phyloP scores from a whole-genome alignment of 1,140 invertebrate genomes.

The Hyphantria cunea region DNA sequence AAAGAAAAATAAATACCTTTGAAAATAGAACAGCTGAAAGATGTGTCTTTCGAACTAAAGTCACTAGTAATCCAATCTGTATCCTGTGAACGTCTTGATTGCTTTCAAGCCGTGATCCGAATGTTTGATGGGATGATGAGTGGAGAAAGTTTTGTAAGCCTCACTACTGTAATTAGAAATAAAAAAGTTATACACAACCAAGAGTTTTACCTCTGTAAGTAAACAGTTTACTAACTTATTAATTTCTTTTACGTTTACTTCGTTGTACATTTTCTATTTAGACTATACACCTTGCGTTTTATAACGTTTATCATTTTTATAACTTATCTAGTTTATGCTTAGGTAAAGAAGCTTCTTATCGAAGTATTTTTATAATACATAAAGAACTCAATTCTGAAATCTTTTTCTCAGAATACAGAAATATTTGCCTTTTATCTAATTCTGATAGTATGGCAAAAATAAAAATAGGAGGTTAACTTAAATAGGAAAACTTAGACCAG shows the following conservation, averaged over 20 bases:
- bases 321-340: no score
- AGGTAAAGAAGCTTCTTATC: no score
- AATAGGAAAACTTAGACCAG: no score
- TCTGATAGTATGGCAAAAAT: no score
- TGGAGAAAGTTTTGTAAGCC: conserved; percentile 28
- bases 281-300: no score
- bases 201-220: neutral
- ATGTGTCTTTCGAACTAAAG: conserved; percentile 51
- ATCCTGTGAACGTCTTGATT: conserved; percentile 67
- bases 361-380: no score
- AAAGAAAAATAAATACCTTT: neutral
- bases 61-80: conserved; percentile 61
- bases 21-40: conserved; percentile 19
- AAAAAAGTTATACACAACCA: conserved; percentile 16
- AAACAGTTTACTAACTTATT: conserved; percentile 1
- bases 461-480: no score
- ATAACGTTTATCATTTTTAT: no score
- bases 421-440: no score
- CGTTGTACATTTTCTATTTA: neutral
- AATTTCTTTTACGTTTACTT: neutral
- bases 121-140: conserved; percentile 44
- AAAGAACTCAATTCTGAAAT: no score
- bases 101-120: conserved; percentile 64
- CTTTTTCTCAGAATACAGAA: no score
- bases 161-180: conserved; percentile 35